A percentile compares a stretch with the other conserved stretches of the same genome.
phyloP scores from a whole-genome alignment of 2,113 vertebrate genomes.

The Collichthys lucidus region DNA sequence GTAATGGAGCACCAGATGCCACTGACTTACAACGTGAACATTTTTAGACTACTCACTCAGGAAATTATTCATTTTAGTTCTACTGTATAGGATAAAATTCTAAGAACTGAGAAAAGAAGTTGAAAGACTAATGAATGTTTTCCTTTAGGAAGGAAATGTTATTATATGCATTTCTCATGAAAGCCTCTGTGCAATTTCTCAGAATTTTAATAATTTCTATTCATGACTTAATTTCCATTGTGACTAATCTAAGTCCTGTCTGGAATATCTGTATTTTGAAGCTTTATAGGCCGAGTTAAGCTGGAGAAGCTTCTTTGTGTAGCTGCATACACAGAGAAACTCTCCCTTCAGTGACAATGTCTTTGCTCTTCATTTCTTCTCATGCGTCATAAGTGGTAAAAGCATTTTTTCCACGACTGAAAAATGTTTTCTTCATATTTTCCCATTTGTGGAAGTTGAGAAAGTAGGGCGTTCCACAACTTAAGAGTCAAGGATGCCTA shows the following conservation, averaged over 20 bases:
- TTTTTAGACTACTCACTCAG: not conserved
- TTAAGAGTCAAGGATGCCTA: slow-evolving; percentile 33
- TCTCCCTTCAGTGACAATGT: not conserved
- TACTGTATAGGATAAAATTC: not conserved
- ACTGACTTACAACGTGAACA: not conserved
- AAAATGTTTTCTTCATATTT: slow-evolving; percentile 42
- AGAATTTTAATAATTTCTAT: not conserved
- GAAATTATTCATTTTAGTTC: not conserved
- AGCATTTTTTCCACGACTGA: slow-evolving; percentile 11
- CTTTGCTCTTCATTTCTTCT: slow-evolving; percentile 12
- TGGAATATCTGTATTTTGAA: not conserved
- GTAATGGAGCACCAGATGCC: not conserved
- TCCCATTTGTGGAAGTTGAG: slow-evolving; percentile 47
- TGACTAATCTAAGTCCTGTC: not conserved
- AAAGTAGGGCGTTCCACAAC: slow-evolving; percentile 12
- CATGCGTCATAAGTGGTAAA: not conserved
- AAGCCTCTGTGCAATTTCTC: not conserved
- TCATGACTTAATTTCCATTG: not conserved
- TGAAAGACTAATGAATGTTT: not conserved
- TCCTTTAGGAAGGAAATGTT: not conserved
- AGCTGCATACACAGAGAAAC: not conserved
- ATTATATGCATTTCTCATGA: not conserved
- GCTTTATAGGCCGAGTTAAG: not conserved
- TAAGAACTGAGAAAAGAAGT: not conserved
- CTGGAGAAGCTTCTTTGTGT: not conserved